Evolutionary conservation across 2,113 vertebrate genomes (phyloP).

Genomic region (Alces alces): DNA sequence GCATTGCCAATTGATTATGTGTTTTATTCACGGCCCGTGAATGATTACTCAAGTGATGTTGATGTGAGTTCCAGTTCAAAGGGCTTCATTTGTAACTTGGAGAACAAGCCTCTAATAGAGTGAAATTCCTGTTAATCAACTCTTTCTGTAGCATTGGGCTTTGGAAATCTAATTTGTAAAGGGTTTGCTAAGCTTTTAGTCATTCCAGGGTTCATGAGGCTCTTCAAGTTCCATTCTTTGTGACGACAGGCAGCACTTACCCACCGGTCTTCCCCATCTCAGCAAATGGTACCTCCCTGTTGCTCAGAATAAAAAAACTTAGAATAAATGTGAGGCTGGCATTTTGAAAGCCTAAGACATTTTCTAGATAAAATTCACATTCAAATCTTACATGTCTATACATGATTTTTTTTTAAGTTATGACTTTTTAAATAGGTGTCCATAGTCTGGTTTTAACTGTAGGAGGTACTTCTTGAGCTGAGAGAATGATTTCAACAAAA

Average conservation of each 20-base stretch:
- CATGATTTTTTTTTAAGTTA: neutral
- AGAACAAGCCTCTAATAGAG: conserved; percentile 42
- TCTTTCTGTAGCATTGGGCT: neutral
- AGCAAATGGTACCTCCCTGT: neutral
- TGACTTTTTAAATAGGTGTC: neutral
- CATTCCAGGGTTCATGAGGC: neutral
- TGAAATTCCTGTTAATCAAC: conserved; percentile 15
- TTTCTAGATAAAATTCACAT: neutral
- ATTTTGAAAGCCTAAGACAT: too few species aligned
- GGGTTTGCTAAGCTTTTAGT: neutral
- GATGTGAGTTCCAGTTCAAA: conserved; percentile 54
- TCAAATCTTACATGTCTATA: neutral
- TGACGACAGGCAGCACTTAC: neutral
- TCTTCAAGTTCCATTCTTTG: neutral
- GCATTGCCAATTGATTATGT: conserved; percentile 48
- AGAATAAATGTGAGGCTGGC: neutral
- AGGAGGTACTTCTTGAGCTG: neutral
- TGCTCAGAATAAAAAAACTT: neutral
- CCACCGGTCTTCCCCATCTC: neutral
- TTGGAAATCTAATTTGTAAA: neutral
- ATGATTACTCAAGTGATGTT: conserved; percentile 20
- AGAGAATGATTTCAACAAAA: neutral
- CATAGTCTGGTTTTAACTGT: too few species aligned
- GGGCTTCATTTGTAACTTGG: conserved; percentile 58
- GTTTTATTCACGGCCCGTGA: neutral